Evolutionary conservation across 2,797 vertebrate genomes (phyloP).

Genomic region (Monodelphis domestica): DNA sequence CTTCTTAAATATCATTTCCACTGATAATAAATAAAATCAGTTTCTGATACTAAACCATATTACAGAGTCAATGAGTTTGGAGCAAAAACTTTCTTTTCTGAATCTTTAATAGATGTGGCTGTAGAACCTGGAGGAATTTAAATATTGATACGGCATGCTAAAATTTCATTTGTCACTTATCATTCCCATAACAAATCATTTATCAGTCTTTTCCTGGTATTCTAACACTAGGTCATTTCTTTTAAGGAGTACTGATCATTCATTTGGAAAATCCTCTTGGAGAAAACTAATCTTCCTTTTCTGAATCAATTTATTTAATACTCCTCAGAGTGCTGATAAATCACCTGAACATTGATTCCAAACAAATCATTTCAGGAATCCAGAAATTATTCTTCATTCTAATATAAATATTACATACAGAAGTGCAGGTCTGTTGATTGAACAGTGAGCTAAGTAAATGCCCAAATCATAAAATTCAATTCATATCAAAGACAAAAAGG

Average conservation of each 20-base stretch:
- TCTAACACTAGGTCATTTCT: not conserved
- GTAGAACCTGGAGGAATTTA: not conserved
- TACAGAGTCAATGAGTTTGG: not conserved
- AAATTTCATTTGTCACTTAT: constrained; percentile 35
- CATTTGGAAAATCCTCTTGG: constrained; percentile 12
- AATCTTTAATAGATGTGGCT: not conserved
- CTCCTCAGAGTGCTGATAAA: constrained; percentile 11
- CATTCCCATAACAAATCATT: constrained; percentile 6
- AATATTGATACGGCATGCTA: not conserved
- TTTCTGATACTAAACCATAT: not conserved
- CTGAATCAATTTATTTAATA: not conserved
- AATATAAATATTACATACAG: not conserved
- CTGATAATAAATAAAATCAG: not conserved
- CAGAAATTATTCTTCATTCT: not conserved
- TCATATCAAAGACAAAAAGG: not conserved
- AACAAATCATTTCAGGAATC: constrained; percentile 24
- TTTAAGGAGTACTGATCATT: constrained; percentile 31
- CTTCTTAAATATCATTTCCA: constrained; percentile 7
- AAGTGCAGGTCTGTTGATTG: not conserved
- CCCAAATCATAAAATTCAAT: not conserved
- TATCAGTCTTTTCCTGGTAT: not conserved
- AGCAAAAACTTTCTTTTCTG: not conserved
- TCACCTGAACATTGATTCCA: not conserved
- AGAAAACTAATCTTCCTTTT: constrained; percentile 47
- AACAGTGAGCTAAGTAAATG: not conserved